Evolutionary conservation across 2,797 vertebrate genomes (phyloP).

Genomic region (Dermochelys coriacea): DNA sequence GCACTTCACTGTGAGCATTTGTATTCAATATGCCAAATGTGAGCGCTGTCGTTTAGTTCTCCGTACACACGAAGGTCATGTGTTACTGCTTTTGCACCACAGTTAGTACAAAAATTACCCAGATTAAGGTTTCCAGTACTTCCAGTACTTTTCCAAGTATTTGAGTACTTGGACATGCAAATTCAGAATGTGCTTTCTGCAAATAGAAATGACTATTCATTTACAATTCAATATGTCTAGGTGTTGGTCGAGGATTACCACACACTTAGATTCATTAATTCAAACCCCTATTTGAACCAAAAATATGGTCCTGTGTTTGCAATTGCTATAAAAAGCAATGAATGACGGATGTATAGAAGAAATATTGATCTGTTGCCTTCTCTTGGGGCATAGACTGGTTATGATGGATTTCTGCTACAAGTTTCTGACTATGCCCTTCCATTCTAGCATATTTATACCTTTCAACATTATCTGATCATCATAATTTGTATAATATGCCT

Average conservation of each 20-base stretch:
- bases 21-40: conserved; percentile 46
- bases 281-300: not conserved
- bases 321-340: not conserved
- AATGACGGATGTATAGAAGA: not conserved
- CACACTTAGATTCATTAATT: not conserved
- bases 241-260: not conserved
- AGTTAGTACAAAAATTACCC: not conserved
- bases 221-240: not conserved
- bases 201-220: not conserved
- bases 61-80: conserved; percentile 49
- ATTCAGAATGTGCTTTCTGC: not conserved
- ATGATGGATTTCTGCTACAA: not conserved
- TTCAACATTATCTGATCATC: not conserved
- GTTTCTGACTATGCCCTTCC: not conserved
- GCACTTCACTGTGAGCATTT: conserved; percentile 36
- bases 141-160: too few species aligned
- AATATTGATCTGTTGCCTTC: not conserved
- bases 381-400: not conserved
- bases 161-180: not conserved
- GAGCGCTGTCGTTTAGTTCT: conserved; percentile 50
- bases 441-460: not conserved
- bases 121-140: not conserved
- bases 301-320: not conserved
- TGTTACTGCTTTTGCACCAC: conserved; percentile 19
- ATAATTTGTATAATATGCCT: not conserved